Conservation (phyloP, 2,888 invertebrate species). For the Adineta ricciae region DNA sequence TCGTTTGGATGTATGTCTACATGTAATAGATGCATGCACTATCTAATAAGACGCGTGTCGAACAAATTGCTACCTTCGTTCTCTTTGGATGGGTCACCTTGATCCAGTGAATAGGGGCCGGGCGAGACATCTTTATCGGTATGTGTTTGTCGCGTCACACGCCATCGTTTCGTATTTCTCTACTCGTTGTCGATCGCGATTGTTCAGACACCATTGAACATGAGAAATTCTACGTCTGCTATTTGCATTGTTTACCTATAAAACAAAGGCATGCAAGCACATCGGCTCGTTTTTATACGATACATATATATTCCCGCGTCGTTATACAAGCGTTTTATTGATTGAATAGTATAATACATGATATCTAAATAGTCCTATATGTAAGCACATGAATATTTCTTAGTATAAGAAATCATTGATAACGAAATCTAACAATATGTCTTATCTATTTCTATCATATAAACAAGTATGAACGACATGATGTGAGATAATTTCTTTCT, state of each 20-base stretch:
- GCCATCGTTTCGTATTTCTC: neutral
- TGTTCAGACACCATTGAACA: conserved; percentile 1
- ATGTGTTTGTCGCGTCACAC: neutral
- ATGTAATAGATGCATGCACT: neutral
- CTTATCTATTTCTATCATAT: neutral
- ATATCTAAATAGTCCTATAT: neutral
- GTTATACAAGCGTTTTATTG: neutral
- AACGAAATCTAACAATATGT: neutral
- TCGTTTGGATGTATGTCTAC: neutral
- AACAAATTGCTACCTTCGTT: conserved; percentile 3
- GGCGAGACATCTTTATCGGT: conserved; percentile 5
- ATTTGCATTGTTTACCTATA: neutral
- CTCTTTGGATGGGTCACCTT: neutral
- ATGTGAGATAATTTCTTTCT: neutral
- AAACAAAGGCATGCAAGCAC: neutral
- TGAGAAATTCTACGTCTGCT: conserved; percentile 5
- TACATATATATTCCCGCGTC: neutral
- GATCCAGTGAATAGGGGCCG: neutral
- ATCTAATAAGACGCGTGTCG: conserved; percentile 13
- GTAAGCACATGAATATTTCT: neutral
- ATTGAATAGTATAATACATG: neutral
- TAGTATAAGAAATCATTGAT: neutral
- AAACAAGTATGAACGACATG: neutral
- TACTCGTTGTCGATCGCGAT: neutral
- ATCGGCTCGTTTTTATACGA: neutral